A percentile compares a stretch with the other conserved stretches of the same genome.
These are phyloP conservation scores for Synergus japonicus DNA, from an alignment of 2,888 invertebrate species.

Conservation along the genomic window DNA sequence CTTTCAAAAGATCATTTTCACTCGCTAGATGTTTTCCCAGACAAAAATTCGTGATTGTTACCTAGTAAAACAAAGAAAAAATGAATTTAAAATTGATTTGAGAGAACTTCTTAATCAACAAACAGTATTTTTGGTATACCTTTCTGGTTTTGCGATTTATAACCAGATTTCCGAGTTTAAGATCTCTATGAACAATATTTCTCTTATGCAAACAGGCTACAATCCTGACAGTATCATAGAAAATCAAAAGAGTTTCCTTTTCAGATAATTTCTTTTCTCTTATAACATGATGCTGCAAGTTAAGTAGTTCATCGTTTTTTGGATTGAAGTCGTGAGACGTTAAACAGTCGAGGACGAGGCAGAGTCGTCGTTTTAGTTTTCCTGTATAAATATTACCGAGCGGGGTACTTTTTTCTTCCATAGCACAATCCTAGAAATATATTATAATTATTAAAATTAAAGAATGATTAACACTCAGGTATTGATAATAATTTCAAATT, in stretches of 20 bases:
- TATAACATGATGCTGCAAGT: conserved; percentile 87
- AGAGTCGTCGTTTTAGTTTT: conserved; percentile 81
- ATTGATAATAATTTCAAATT: neutral
- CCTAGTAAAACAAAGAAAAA: conserved; percentile 61
- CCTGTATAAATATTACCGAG: conserved; percentile 80
- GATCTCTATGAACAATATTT: conserved; percentile 88
- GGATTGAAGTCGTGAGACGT: conserved; percentile 83
- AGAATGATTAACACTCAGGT: neutral
- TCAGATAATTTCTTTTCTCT: conserved; percentile 87
- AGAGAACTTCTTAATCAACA: neutral
- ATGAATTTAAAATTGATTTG: neutral
- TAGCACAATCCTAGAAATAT: conserved; percentile 82
- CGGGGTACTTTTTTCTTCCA: conserved; percentile 81
- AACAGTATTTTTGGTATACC: conserved; percentile 49
- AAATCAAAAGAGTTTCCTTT: conserved; percentile 85
- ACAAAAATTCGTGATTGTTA: conserved; percentile 88
- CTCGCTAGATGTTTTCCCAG: conserved; percentile 87
- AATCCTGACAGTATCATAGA: conserved; percentile 86
- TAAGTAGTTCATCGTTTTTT: conserved; percentile 81
- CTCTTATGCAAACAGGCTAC: conserved; percentile 87
- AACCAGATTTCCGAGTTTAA: conserved; percentile 88
- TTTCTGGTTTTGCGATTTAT: conserved; percentile 83
- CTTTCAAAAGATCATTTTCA: conserved; percentile 84
- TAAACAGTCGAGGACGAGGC: conserved; percentile 86
- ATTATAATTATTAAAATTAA: conserved; percentile 20